Evolutionary conservation across 2,797 vertebrate genomes (phyloP).

Genomic region (Bradypodion ventrale): DNA sequence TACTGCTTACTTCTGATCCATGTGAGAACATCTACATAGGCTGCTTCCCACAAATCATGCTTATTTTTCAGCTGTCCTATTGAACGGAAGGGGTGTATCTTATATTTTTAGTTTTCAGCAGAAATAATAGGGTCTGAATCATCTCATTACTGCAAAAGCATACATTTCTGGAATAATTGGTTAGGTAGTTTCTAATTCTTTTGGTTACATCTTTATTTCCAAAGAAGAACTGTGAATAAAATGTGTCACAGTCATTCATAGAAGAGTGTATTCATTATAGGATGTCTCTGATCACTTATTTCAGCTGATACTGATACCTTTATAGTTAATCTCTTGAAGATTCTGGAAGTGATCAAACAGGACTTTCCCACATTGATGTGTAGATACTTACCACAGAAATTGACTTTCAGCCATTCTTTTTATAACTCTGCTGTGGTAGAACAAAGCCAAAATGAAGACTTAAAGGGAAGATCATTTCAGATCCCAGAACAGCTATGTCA

Average conservation of each 20-base stretch:
- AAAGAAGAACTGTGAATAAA: slow-evolving; percentile 1
- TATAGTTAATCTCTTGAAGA: not conserved
- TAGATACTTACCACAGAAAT: slow-evolving; percentile 30
- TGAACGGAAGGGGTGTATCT: not conserved
- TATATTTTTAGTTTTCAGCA: not conserved
- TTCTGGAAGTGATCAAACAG: slow-evolving; percentile 2
- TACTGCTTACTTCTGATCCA: no score
- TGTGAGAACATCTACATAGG: no score
- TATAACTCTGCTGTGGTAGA: not conserved
- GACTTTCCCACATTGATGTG: slow-evolving; percentile 4
- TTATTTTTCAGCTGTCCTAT: not conserved
- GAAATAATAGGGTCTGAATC: slow-evolving; percentile 5
- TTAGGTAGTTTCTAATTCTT: not conserved
- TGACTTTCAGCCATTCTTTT: not conserved
- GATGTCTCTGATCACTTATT: slow-evolving; percentile 19
- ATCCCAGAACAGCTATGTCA: slow-evolving; percentile 30
- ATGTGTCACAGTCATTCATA: slow-evolving; percentile 32
- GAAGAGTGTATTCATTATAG: slow-evolving; percentile 14
- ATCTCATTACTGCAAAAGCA: not conserved
- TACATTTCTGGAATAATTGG: not conserved
- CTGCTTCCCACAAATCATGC: no score
- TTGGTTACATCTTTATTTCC: not conserved
- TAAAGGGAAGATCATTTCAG: slow-evolving; percentile 33
- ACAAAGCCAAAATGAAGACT: slow-evolving; percentile 30
- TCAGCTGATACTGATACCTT: slow-evolving; percentile 1